A percentile compares a stretch with the other conserved stretches of the same genome.
Conservation (phyloP, 2,797 vertebrate species). For the Potorous gilbertii region DNA sequence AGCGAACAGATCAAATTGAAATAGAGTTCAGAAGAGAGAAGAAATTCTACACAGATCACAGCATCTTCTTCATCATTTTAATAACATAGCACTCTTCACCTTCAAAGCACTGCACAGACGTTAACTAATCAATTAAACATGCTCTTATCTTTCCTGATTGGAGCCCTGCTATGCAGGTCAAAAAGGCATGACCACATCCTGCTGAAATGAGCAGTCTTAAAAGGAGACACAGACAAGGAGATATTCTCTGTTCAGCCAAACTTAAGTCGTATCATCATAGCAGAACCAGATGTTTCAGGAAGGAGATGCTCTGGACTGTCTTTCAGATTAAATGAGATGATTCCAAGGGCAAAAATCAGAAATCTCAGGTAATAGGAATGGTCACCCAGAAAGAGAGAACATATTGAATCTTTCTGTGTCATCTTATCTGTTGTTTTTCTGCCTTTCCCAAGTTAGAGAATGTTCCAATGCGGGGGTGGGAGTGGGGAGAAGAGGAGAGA, state of each 20-base stretch:
- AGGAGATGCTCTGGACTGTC: neutral
- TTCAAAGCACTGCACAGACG: neutral
- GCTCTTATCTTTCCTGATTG: constrained; percentile 58
- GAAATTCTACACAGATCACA: constrained; percentile 12
- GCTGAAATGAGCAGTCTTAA: neutral
- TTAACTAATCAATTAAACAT: constrained; percentile 51
- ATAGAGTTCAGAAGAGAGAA: neutral
- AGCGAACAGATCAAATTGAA: neutral
- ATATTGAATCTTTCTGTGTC: neutral
- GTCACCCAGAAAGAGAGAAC: accelerated
- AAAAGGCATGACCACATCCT: neutral
- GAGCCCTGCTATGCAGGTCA: constrained; percentile 12
- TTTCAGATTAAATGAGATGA: neutral
- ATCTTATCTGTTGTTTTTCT: neutral
- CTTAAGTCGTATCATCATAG: accelerated
- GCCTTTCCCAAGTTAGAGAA: neutral
- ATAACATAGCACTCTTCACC: neutral
- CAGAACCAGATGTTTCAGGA: accelerated
- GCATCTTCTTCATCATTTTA: neutral
- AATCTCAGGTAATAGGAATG: accelerated
- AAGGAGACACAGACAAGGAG: neutral
- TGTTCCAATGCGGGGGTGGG: neutral
- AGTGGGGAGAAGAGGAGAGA: no score
- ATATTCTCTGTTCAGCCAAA: neutral
- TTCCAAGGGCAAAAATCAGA: neutral